Percentiles rank a stretch among this genome's conserved stretches.
These are phyloP conservation scores for Trichogramma evanescens DNA, from an alignment of 2,888 invertebrate species.

Conservation along the genomic window DNA sequence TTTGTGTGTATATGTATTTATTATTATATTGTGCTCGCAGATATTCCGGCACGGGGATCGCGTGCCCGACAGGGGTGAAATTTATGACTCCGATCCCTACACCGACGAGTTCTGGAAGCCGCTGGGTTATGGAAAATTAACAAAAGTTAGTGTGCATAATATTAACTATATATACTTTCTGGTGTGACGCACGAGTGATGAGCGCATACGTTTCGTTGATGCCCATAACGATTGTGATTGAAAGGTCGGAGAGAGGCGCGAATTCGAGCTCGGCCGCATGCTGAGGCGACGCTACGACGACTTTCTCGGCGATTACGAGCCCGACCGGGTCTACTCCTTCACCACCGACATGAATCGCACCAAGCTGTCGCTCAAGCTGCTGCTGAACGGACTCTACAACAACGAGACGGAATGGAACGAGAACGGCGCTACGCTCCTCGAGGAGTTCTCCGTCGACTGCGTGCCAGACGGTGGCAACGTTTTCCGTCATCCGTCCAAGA, in stretches of 20 bases:
- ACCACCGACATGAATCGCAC: constrained; percentile 28
- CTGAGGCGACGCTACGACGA: constrained; percentile 24
- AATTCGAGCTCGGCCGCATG: constrained; percentile 27
- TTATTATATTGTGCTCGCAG: not conserved
- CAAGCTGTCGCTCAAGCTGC: constrained; percentile 29
- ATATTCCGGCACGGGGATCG: constrained; percentile 34
- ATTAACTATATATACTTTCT: too few relatives aligned
- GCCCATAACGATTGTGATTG: not conserved
- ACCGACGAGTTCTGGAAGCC: constrained; percentile 48
- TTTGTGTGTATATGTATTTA: too few relatives aligned
- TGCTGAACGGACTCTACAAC: constrained; percentile 28
- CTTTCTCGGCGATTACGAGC: constrained; percentile 26
- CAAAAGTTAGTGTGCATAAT: constrained; percentile 43
- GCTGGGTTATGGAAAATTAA: constrained; percentile 52
- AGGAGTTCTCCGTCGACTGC: constrained; percentile 26
- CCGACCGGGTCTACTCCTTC: constrained; percentile 23
- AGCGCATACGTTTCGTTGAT: not conserved
- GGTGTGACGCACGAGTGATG: too few relatives aligned
- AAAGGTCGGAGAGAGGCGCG: constrained; percentile 25
- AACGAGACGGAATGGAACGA: constrained; percentile 17
- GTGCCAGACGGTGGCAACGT: not conserved
- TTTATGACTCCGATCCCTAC: constrained; percentile 51
- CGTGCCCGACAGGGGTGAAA: constrained; percentile 29
- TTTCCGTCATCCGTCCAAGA: not conserved
- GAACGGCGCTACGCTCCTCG: constrained; percentile 24